Evolutionary conservation across 2,888 invertebrate species (phyloP).

Genomic region (Caenorhabditis panamensis): DNA sequence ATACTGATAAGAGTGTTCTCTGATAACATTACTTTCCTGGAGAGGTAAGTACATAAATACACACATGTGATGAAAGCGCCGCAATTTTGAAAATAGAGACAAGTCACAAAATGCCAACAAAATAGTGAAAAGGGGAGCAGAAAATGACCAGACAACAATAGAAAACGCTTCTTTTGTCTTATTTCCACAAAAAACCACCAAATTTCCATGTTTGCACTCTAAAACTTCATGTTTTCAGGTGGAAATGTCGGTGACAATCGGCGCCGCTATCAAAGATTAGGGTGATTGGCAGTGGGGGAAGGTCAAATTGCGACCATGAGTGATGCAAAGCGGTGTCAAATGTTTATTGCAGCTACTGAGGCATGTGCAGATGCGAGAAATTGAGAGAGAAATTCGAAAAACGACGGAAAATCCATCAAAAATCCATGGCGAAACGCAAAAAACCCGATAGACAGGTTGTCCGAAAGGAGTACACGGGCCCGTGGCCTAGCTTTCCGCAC

Average conservation of each 20-base stretch:
- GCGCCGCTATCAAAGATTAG: conserved; percentile 21
- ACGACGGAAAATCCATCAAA: not conserved
- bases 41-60: not conserved
- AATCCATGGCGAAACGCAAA: conserved; percentile 24
- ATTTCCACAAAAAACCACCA: conserved; percentile 1
- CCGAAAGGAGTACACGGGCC: conserved; percentile 30
- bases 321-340: conserved; percentile 28
- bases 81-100: too few relatives aligned
- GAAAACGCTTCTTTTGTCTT: not conserved
- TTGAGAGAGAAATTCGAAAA: conserved; percentile 5
- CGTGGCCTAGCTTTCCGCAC: not conserved
- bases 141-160: not conserved
- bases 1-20: conserved; percentile 21
- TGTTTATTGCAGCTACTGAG: conserved; percentile 36
- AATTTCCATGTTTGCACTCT: not conserved
- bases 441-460: conserved; percentile 12
- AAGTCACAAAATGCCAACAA: not conserved
- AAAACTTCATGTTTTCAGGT: conserved; percentile 3
- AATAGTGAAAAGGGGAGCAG: not conserved
- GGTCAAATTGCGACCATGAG: conserved; percentile 24
- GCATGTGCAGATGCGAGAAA: not conserved
- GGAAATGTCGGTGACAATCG: conserved; percentile 26
- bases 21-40: conserved; percentile 25
- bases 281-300: conserved; percentile 17
- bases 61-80: not conserved